Evolutionary conservation across 2,797 vertebrate species (phyloP).

Genomic region (Pipistrellus pygmaeus): DNA sequence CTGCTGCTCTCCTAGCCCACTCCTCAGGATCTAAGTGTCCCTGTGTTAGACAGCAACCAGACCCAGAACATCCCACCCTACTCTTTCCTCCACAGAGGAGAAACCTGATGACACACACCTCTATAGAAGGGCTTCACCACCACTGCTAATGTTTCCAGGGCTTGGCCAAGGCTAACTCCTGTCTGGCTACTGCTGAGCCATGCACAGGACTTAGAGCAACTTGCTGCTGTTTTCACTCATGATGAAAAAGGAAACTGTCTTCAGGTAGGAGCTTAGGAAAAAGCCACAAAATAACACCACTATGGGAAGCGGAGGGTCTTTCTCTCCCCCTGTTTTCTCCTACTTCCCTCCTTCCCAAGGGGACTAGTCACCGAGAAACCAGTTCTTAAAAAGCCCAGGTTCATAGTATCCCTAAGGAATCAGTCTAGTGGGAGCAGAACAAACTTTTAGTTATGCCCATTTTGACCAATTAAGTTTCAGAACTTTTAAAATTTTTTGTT

Average conservation of each 20-base stretch:
- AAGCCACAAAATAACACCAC: not conserved
- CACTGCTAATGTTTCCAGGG: not conserved
- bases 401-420: slow-evolving; percentile 46
- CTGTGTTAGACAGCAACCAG: not conserved
- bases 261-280: not conserved
- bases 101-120: not conserved
- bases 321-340: not conserved
- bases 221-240: not conserved
- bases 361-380: not conserved
- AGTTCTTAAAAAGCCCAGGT: slow-evolving; percentile 54
- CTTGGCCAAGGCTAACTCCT: accelerated
- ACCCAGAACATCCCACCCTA: too few species aligned
- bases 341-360: not conserved
- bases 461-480: slow-evolving; percentile 58
- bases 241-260: not conserved
- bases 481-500: slow-evolving; percentile 51
- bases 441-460: slow-evolving; percentile 25
- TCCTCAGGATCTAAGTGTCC: not conserved
- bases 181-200: not conserved
- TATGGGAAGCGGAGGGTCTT: not conserved
- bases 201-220: not conserved
- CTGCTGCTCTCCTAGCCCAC: too few species aligned
- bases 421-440: not conserved
- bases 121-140: not conserved
- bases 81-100: not conserved